These are phyloP conservation scores for Conomelus anceps DNA, from an alignment of 2,888 invertebrate genomes.

Conservation along the genomic window DNA sequence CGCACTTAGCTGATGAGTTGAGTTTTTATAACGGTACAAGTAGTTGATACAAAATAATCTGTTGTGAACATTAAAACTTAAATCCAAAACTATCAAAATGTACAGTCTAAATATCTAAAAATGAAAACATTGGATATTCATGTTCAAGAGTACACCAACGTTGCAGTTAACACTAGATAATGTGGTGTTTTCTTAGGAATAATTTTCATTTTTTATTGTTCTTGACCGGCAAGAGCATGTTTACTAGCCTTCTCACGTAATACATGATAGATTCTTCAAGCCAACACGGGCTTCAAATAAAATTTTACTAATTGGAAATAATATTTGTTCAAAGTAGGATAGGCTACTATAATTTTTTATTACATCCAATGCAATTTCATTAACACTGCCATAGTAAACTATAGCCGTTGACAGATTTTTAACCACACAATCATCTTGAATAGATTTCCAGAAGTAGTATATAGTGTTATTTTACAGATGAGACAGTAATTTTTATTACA, in stretches of 20 bases:
- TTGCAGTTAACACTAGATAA: neutral
- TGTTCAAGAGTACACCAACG: neutral
- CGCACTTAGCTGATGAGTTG: too few relatives aligned
- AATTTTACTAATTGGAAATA: neutral
- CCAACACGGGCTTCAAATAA: neutral
- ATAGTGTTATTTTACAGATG: neutral
- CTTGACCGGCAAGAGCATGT: neutral
- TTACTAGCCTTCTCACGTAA: neutral
- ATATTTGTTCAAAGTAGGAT: neutral
- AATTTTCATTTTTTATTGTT: neutral
- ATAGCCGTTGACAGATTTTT: neutral
- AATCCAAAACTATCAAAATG: too few relatives aligned
- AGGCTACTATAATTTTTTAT: neutral
- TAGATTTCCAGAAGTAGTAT: neutral
- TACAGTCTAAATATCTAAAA: too few relatives aligned
- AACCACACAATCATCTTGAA: neutral
- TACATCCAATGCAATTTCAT: neutral
- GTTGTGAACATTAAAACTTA: too few relatives aligned
- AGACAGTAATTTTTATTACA: neutral
- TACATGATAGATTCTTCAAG: neutral
- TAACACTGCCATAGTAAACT: neutral
- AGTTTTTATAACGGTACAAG: too few relatives aligned
- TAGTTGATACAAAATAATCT: too few relatives aligned
- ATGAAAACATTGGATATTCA: neutral
- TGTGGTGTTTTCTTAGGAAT: neutral